A percentile compares a stretch with the other conserved stretches of the same genome.
phyloP scores from a whole-genome alignment of 1,140 invertebrate genomes.

The Eufriesea mexicana region DNA sequence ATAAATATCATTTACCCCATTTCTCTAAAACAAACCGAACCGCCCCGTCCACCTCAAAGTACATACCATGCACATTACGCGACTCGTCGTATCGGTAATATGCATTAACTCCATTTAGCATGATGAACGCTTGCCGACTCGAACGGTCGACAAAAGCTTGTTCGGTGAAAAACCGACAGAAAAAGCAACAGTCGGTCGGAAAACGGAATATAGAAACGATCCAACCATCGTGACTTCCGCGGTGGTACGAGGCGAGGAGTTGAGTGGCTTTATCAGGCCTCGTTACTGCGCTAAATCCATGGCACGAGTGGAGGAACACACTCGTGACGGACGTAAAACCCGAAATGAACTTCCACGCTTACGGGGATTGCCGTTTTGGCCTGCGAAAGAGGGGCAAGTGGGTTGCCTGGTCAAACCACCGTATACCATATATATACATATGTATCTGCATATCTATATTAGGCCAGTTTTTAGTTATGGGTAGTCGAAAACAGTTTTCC shows the following conservation, averaged over 20 bases:
- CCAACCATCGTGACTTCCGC: constrained; percentile 33
- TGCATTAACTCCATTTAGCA: too few species aligned
- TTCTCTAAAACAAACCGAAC: neutral
- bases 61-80: neutral
- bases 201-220: constrained; percentile 46
- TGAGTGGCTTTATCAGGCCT: constrained; percentile 58
- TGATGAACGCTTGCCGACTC: neutral
- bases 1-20: too few species aligned
- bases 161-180: neutral
- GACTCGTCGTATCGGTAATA: neutral
- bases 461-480: neutral
- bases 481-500: neutral
- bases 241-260: constrained; percentile 27
- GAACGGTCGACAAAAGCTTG: too few species aligned
- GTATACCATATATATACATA: neutral
- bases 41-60: neutral
- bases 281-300: constrained; percentile 58
- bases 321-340: constrained; percentile 60
- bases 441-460: neutral
- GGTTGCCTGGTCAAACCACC: constrained; percentile 20
- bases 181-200: neutral
- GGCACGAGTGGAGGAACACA: constrained; percentile 57
- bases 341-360: constrained; percentile 59
- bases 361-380: constrained; percentile 56
- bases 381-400: constrained; percentile 40